A percentile compares a stretch with the other conserved stretches of the same genome.
These are phyloP conservation scores for Laothoe populi DNA, from an alignment of 2,888 invertebrate species.

Conservation along the genomic window DNA sequence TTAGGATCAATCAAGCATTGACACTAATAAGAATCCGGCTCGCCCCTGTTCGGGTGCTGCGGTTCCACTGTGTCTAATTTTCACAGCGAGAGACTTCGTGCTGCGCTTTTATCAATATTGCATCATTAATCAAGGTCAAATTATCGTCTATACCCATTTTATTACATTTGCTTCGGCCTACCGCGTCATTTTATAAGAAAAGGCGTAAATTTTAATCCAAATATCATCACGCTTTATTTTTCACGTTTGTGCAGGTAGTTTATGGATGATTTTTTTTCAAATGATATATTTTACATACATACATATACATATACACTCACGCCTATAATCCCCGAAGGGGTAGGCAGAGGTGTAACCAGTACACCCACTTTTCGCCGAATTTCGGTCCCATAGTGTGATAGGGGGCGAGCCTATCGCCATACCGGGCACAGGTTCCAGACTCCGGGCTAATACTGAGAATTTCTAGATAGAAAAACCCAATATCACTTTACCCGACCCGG, in stretches of 20 bases:
- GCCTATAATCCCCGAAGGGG: too few relatives aligned
- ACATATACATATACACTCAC: too few relatives aligned
- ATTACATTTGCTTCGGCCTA: conserved; percentile 63
- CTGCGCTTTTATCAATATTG: conserved; percentile 71
- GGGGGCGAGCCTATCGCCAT: too few relatives aligned
- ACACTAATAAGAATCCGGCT: conserved; percentile 51
- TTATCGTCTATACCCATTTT: conserved; percentile 57
- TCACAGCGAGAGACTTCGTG: conserved; percentile 69
- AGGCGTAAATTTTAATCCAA: conserved; percentile 24
- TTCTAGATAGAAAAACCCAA: too few relatives aligned
- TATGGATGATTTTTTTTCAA: too few relatives aligned
- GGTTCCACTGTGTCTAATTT: conserved; percentile 62
- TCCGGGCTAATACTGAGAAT: too few relatives aligned
- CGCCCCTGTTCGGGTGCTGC: conserved; percentile 49
- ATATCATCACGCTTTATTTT: conserved; percentile 10
- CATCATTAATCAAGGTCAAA: conserved; percentile 77
- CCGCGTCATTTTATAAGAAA: conserved; percentile 34
- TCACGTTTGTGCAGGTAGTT: conserved; percentile 11
- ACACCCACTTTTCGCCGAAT: too few relatives aligned
- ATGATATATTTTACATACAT: too few relatives aligned
- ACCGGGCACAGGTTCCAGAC: too few relatives aligned
- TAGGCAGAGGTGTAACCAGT: too few relatives aligned
- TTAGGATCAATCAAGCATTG: conserved; percentile 39
- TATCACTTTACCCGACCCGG: too few relatives aligned
- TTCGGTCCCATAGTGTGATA: too few relatives aligned